These are phyloP conservation scores for Machaerirhynchus nigripectus DNA, from an alignment of 2,113 vertebrate genomes.

Conservation along the genomic window DNA sequence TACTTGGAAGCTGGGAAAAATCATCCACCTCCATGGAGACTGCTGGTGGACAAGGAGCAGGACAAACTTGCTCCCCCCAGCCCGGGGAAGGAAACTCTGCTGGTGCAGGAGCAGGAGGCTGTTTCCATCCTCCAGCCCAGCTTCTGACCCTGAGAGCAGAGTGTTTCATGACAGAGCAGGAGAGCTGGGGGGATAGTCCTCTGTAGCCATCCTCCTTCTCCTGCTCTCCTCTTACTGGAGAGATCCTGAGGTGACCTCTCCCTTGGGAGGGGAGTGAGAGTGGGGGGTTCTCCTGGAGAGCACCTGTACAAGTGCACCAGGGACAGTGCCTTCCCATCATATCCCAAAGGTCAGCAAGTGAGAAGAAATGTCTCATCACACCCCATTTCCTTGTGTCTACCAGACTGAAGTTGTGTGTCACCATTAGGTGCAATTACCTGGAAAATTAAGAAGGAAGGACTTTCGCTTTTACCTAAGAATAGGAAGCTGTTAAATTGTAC, in stretches of 20 bases:
- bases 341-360: not conserved
- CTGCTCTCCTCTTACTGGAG: not conserved
- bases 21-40: not conserved
- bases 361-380: not conserved
- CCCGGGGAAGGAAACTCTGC: not conserved
- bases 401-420: not conserved
- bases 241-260: not conserved
- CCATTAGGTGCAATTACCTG: not conserved
- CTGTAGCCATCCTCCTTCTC: accelerated
- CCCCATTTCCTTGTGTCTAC: not conserved
- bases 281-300: not conserved
- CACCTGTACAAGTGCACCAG: not conserved
- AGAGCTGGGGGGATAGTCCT: not conserved
- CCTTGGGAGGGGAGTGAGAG: not conserved
- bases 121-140: not conserved
- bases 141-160: not conserved
- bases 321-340: not conserved
- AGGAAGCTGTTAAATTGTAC: not conserved
- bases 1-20: not conserved
- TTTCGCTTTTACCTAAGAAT: not conserved
- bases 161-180: not conserved
- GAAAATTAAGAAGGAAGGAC: not conserved
- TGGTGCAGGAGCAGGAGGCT: not conserved
- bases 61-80: accelerated
- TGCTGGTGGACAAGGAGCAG: accelerated